Conservation (phyloP, 2,797 vertebrate genomes). For the Acanthis flammea region DNA sequence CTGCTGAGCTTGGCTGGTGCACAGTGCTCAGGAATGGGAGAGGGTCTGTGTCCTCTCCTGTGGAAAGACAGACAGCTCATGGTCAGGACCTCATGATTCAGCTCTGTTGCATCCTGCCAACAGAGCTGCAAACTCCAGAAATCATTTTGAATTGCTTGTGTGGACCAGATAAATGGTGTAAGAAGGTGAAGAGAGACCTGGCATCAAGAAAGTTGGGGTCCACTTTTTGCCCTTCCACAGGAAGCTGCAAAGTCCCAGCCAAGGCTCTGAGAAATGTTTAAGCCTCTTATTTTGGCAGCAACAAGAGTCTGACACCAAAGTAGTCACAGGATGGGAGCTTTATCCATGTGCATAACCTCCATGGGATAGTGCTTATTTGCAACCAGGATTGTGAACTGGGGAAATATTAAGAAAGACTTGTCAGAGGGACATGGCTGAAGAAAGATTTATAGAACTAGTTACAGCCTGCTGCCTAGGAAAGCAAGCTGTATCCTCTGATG, state of each 20-base stretch:
- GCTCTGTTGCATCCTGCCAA: not conserved
- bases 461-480: not conserved
- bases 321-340: not conserved
- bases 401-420: not conserved
- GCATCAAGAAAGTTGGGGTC: not conserved
- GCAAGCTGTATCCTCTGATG: accelerated
- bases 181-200: not conserved
- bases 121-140: not conserved
- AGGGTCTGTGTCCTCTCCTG: not conserved
- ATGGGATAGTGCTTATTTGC: not conserved
- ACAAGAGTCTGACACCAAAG: not conserved
- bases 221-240: not conserved
- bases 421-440: not conserved
- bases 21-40: not conserved
- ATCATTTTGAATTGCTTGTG: not conserved
- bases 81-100: not conserved
- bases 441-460: not conserved
- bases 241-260: not conserved
- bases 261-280: not conserved
- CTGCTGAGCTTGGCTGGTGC: not conserved
- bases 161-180: accelerated
- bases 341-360: not conserved
- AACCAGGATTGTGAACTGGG: not conserved
- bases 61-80: not conserved
- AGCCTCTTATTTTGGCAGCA: not conserved